A percentile compares a stretch with the other conserved stretches of the same genome.
Evolutionary conservation across 2,113 vertebrate species (phyloP).

Genomic region (Tetrao urogallus): DNA sequence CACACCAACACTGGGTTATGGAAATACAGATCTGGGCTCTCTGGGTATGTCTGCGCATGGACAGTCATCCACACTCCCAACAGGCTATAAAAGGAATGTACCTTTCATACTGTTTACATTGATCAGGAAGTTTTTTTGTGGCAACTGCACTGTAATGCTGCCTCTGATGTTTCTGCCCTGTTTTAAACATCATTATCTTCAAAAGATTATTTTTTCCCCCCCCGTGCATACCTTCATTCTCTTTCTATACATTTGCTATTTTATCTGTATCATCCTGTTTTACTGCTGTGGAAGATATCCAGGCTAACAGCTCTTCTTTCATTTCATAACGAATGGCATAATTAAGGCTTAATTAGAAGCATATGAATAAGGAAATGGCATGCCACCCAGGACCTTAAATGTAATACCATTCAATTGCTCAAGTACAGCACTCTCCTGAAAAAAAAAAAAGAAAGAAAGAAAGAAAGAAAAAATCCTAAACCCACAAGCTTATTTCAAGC

Average conservation of each 20-base stretch:
- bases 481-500: constrained; percentile 57
- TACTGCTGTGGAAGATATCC: constrained; percentile 45
- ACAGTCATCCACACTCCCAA: not conserved
- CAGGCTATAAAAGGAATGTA: not conserved
- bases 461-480: not conserved
- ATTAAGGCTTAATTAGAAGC: constrained; percentile 79
- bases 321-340: constrained; percentile 63
- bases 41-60: not conserved
- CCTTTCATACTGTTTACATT: not conserved
- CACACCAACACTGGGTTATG: rapidly evolving
- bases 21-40: not conserved
- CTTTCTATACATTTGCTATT: constrained; percentile 37
- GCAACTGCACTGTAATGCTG: constrained; percentile 20
- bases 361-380: constrained; percentile 59
- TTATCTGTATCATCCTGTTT: constrained; percentile 11
- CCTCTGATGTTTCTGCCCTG: not conserved
- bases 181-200: constrained; percentile 37
- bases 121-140: not conserved
- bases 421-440: constrained; percentile 2
- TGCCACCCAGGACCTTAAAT: constrained; percentile 67
- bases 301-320: constrained; percentile 66
- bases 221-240: not conserved
- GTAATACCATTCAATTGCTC: constrained; percentile 61
- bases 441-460: constrained; percentile 14
- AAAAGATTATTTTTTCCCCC: not conserved